Base-by-base conservation (phyloP, 2,888 invertebrate species). In the Acronicta psi region DNA sequence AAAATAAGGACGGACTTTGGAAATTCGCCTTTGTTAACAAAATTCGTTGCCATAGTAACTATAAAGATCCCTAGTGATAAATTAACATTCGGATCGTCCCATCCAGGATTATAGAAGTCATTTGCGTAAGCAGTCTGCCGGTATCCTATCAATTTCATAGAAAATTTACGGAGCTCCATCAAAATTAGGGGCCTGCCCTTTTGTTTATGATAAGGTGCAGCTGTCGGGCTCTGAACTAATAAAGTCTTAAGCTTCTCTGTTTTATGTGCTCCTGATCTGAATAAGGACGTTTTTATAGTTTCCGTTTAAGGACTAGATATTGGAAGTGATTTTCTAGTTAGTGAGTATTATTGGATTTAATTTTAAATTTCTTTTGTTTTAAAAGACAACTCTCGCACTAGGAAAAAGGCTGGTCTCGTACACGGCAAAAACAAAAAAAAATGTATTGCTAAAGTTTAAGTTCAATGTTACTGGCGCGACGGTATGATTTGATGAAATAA, bases 51-150 rank as follows among this genome's bases (percentile, higher is more conserved):
- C 53, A 49, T 59, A 59, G 63, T 63, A 75, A 57, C 67, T 51
- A 59, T 70, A 79, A 70, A 73, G 77, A 73, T 79, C 76, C 72
- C 69, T 68, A 47, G 63, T 69, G 69, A 80, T 80, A 80, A 79
- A 80, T 80, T 80, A 78, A 79, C 81, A 78, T 79, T 80, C 75
- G 73, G 78, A 78, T 77, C 71, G 79, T 58, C 62, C 73, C 55
- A 55, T 68, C 68, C 62, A 45, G 52, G 69, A 59, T 75, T 76
- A 69, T 61, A 65, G 70, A 60, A 73, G 69, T 67, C 59, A 72
- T 79, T 80, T 79, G 60, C 75, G 66, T 72, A 71, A 66, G 69
- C 71, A 79, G 61, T 56, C 58, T 56, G 63, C 70, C 58, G 50
- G 59, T 63, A 69, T 71, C 71, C 80, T 75, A 79, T 78, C 80